Evolutionary conservation across 2,797 vertebrate genomes (phyloP).

Genomic region (Nyctalus aviator): DNA sequence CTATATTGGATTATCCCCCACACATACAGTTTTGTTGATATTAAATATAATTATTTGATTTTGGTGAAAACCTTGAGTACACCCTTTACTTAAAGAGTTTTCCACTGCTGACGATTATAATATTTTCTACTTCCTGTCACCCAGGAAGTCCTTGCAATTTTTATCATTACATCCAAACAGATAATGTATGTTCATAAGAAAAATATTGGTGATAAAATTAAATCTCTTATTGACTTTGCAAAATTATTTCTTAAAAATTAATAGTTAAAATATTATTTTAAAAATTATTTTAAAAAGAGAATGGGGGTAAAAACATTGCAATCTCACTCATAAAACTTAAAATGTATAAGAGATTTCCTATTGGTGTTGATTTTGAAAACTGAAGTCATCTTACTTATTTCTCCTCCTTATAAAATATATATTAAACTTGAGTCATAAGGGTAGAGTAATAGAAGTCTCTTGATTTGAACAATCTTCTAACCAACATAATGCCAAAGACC

Average conservation of each 20-base stretch:
- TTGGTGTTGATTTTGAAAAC: constrained; percentile 44
- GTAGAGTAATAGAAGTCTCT: constrained; percentile 43
- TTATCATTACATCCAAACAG: constrained; percentile 85
- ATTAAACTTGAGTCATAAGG: constrained; percentile 34
- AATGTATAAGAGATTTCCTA: constrained; percentile 37
- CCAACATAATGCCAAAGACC: constrained; percentile 36
- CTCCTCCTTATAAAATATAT: constrained; percentile 10
- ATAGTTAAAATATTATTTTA: constrained; percentile 54
- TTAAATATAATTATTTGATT: constrained; percentile 85
- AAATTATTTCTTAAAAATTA: constrained; percentile 76
- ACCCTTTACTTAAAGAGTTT: constrained; percentile 82
- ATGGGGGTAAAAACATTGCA: constrained; percentile 36
- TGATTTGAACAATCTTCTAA: constrained; percentile 59
- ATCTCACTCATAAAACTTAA: constrained; percentile 42
- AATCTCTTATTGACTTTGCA: constrained; percentile 80
- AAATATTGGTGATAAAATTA: constrained; percentile 83
- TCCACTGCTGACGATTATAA: constrained; percentile 86
- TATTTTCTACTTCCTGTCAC: constrained; percentile 86
- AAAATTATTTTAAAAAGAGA: constrained; percentile 40
- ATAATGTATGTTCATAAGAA: constrained; percentile 85
- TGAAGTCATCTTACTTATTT: constrained; percentile 33
- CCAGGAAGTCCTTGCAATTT: constrained; percentile 88
- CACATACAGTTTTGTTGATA: constrained; percentile 82
- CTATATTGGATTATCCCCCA: background rate
- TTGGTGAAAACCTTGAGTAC: constrained; percentile 82